These are phyloP conservation scores for Ceramica pisi DNA, from an alignment of 2,888 invertebrate species.

Conservation along the genomic window DNA sequence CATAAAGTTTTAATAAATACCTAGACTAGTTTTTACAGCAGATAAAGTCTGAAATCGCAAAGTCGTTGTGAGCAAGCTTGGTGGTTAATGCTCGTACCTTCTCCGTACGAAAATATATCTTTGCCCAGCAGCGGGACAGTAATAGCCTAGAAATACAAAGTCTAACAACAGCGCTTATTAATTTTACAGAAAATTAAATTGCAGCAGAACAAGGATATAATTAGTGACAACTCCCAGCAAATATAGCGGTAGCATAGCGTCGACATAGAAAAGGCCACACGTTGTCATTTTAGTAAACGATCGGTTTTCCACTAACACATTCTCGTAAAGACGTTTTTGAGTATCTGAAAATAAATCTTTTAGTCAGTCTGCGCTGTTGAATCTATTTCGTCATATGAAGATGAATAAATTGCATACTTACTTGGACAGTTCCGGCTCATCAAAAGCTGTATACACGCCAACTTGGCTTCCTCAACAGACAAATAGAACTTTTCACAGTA, in stretches of 20 bases:
- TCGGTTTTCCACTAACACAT: neutral
- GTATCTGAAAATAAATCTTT: constrained; percentile 2
- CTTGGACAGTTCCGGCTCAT: constrained; percentile 11
- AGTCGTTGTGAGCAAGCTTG: no score
- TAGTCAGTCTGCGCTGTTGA: no score
- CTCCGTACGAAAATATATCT: neutral
- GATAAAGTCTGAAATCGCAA: no score
- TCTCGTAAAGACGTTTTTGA: constrained; percentile 4
- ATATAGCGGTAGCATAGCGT: constrained; percentile 1
- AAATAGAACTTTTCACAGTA: constrained; percentile 29
- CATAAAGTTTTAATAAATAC: no score
- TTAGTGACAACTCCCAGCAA: neutral
- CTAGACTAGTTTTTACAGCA: no score
- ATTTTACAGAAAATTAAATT: neutral
- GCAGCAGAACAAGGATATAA: neutral
- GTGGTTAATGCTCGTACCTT: neutral
- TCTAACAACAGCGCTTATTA: neutral
- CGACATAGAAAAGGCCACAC: constrained; percentile 13
- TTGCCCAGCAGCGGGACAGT: no score
- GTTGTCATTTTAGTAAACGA: constrained; percentile 6
- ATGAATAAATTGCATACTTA: constrained; percentile 2
- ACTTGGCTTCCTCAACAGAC: constrained; percentile 30
- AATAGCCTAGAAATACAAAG: neutral
- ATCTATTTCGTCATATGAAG: neutral
- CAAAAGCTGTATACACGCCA: constrained; percentile 16